A percentile compares a stretch with the other conserved stretches of the same genome.
phyloP scores from a whole-genome alignment of 2,113 vertebrate genomes.

The Phylloscopus trochiloides region DNA sequence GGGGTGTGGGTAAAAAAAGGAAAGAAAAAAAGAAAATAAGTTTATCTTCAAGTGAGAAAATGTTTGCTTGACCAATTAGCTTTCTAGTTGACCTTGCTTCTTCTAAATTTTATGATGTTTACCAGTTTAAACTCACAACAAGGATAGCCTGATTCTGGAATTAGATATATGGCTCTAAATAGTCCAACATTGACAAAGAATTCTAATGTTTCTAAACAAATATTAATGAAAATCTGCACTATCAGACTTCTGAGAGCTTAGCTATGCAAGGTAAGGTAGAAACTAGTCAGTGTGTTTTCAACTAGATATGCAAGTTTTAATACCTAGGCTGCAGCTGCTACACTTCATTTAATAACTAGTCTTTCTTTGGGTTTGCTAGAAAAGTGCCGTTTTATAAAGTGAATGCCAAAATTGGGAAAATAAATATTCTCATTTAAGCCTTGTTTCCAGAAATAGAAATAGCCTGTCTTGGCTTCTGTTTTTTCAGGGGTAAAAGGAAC shows the following conservation, averaged over 20 bases:
- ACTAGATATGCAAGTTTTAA: background rate
- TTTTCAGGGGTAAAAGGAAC: background rate
- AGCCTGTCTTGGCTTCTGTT: background rate
- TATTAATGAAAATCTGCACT: background rate
- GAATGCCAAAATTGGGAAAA: background rate
- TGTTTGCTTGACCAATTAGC: background rate
- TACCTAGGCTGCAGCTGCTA: background rate
- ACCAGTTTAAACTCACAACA: background rate
- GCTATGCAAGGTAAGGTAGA: background rate
- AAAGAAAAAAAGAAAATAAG: background rate
- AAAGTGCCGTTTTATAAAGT: background rate
- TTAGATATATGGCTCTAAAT: background rate
- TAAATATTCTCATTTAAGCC: background rate
- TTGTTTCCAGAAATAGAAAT: background rate
- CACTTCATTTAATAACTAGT: background rate
- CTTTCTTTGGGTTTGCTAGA: background rate
- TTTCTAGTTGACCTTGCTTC: background rate
- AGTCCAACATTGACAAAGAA: background rate
- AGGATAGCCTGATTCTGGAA: background rate
- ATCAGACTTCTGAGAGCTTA: background rate
- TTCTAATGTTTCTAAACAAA: background rate
- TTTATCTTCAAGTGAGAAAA: background rate
- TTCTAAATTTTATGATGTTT: background rate
- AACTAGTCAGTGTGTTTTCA: background rate
- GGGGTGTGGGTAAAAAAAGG: background rate